Conservation (phyloP, 2,113 vertebrate genomes). For the Andinoacara biseriatus region DNA sequence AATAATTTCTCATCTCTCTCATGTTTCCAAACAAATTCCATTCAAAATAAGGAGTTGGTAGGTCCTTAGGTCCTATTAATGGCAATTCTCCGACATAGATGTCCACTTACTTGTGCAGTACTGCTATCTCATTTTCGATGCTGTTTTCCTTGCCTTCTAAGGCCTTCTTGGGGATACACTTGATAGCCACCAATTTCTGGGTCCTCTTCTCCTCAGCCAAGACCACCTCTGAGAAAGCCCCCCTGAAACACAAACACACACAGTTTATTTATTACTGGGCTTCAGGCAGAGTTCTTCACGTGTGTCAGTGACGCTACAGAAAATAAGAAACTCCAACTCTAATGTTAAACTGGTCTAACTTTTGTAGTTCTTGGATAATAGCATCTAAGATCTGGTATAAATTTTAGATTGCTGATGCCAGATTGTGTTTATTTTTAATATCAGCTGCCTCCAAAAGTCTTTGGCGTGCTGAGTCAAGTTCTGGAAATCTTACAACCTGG, state of each 20-base stretch:
- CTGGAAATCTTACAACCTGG: constrained; percentile 24
- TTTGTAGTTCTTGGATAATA: background rate
- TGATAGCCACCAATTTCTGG: constrained; percentile 92
- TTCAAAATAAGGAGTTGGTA: background rate
- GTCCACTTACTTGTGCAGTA: constrained; percentile 91
- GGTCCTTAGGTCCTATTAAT: background rate
- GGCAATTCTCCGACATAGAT: background rate
- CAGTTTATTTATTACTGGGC: constrained; percentile 10
- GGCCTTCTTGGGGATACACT: constrained; percentile 96
- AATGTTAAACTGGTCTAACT: constrained; percentile 18
- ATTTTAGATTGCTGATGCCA: constrained; percentile 18
- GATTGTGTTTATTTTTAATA: constrained; percentile 53
- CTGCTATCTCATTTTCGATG: constrained; percentile 98
- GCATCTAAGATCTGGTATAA: background rate
- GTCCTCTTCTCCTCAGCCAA: constrained; percentile 94
- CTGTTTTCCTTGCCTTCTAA: constrained; percentile 95
- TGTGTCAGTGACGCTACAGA: background rate
- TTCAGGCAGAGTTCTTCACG: background rate
- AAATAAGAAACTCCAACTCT: constrained; percentile 4
- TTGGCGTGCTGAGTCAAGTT: constrained; percentile 38
- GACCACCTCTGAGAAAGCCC: constrained; percentile 97
- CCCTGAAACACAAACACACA: constrained; percentile 81
- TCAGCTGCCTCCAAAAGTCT: constrained; percentile 17
- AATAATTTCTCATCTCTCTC: background rate
- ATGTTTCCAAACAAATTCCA: background rate